These are phyloP conservation scores for Patella depressa DNA, from an alignment of 2,888 invertebrate genomes.

Conservation along the genomic window DNA sequence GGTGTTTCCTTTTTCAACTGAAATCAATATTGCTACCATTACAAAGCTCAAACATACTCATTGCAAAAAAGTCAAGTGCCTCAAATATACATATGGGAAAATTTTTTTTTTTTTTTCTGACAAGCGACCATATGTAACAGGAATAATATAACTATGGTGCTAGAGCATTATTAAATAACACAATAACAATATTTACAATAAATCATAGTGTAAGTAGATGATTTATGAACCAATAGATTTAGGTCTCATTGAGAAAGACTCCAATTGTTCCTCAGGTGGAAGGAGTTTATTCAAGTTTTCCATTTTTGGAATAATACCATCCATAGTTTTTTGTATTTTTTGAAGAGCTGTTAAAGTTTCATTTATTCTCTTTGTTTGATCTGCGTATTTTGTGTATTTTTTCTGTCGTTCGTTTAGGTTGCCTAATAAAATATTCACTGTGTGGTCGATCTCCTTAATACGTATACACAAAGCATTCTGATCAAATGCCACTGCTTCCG, in stretches of 20 bases:
- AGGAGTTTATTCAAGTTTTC: conserved; percentile 87
- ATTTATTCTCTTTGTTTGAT: conserved; percentile 85
- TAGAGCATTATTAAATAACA: no score
- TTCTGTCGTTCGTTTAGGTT: conserved; percentile 86
- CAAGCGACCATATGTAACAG: no score
- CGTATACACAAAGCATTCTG: conserved; percentile 82
- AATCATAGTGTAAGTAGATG: no score
- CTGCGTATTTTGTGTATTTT: conserved; percentile 86
- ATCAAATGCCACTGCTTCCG: conserved; percentile 85
- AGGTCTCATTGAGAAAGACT: conserved; percentile 77
- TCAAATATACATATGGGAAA: no score
- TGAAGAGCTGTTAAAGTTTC: conserved; percentile 87
- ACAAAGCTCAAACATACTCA: no score
- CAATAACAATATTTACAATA: no score
- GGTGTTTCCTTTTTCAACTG: no score
- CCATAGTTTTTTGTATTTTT: conserved; percentile 84
- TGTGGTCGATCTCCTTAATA: conserved; percentile 85
- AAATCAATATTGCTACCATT: no score
- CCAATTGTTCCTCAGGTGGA: conserved; percentile 85
- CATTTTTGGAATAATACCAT: conserved; percentile 87
- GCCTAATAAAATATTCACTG: conserved; percentile 80
- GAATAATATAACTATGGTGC: no score
- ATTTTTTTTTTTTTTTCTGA: no score
- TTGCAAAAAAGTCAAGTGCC: no score
- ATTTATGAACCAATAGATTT: background rate